Conservation (phyloP, 2,888 invertebrate species). For the Agrochola lota region DNA sequence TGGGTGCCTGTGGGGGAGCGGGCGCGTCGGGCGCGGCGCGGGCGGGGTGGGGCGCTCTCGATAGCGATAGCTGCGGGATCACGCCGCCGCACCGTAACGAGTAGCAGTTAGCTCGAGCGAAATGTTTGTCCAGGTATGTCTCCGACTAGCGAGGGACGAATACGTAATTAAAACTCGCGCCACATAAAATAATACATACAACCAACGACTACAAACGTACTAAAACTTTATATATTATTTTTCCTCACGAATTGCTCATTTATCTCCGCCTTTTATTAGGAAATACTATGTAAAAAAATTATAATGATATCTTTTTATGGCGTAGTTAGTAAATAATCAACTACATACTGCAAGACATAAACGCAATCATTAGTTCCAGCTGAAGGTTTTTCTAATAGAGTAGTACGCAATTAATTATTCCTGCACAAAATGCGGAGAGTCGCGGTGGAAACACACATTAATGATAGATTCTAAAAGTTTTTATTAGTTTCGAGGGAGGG, state of each 20-base stretch:
- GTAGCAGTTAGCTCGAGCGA: constrained; percentile 75
- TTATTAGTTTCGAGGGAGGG: constrained; percentile 46
- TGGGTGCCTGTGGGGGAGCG: constrained; percentile 64
- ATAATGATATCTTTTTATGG: constrained; percentile 19
- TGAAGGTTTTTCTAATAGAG: constrained; percentile 37
- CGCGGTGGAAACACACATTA: constrained; percentile 35
- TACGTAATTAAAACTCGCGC: constrained; percentile 62
- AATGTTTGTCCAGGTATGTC: constrained; percentile 72
- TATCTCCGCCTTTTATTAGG: constrained; percentile 20
- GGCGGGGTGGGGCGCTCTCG: constrained; percentile 74
- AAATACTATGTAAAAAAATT: constrained; percentile 6
- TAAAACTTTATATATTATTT: constrained; percentile 25
- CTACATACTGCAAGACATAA: constrained; percentile 26
- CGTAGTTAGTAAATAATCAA: constrained; percentile 37
- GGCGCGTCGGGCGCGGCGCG: constrained; percentile 61
- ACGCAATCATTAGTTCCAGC: constrained; percentile 41
- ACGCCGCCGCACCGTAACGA: constrained; percentile 79
- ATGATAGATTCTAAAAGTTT: constrained; percentile 60
- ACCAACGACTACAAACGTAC: constrained; percentile 10
- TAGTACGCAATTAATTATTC: constrained; percentile 32
- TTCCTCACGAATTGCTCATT: not conserved
- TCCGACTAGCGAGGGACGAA: constrained; percentile 56
- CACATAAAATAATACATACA: constrained; percentile 23
- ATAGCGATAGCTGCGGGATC: constrained; percentile 82
- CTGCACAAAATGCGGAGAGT: constrained; percentile 27